Evolutionary conservation across 2,797 vertebrate genomes (phyloP).

Genomic region (Pseudochirops corinnae): DNA sequence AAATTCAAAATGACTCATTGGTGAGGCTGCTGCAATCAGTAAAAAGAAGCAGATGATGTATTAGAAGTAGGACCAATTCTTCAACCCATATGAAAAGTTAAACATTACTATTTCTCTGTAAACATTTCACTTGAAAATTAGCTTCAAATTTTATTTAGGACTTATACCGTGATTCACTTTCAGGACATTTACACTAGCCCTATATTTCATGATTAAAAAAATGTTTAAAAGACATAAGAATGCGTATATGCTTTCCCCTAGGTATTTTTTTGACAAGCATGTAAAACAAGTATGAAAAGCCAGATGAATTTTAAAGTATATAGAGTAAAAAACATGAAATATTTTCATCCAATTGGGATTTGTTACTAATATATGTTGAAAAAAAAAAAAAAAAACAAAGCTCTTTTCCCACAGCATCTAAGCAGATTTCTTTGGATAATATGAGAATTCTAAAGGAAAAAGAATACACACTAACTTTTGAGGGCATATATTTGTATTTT

Average conservation of each 20-base stretch:
- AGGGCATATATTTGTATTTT: constrained; percentile 50
- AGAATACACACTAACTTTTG: constrained; percentile 58
- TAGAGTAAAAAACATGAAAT: constrained; percentile 54
- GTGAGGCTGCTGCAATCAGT: background rate
- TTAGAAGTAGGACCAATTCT: background rate
- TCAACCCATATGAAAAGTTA: background rate
- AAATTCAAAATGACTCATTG: background rate
- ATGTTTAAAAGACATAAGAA: constrained; percentile 64
- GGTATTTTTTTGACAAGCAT: constrained; percentile 47
- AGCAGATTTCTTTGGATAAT: constrained; percentile 47
- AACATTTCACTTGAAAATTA: constrained; percentile 43
- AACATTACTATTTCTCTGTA: background rate
- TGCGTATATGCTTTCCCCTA: constrained; percentile 42
- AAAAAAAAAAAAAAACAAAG: background rate
- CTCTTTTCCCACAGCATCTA: constrained; percentile 26
- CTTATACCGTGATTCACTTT: constrained; percentile 2
- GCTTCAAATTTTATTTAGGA: constrained; percentile 42
- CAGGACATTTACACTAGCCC: constrained; percentile 8
- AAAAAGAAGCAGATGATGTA: background rate
- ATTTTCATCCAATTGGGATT: constrained; percentile 50
- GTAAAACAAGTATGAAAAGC: constrained; percentile 51
- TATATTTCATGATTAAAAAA: constrained; percentile 10
- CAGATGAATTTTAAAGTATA: constrained; percentile 54
- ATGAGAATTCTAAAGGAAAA: constrained; percentile 33
- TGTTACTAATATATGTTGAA: constrained; percentile 46